phyloP scores from a whole-genome alignment of 2,888 invertebrate genomes.

The Nomada lathburiana region DNA sequence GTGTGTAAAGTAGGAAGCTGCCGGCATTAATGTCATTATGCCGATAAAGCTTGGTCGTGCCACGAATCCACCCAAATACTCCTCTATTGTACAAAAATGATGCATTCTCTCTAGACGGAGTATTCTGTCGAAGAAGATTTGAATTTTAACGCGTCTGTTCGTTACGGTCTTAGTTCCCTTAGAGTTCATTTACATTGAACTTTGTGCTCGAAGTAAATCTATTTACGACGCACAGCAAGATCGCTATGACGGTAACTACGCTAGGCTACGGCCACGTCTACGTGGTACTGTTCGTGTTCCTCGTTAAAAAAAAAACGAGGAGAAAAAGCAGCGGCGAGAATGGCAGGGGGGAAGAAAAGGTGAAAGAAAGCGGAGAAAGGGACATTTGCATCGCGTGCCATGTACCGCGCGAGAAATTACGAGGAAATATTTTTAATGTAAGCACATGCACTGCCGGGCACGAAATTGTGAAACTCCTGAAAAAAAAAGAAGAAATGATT shows the following conservation, averaged over 20 bases:
- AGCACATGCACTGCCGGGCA: slow-evolving; percentile 29
- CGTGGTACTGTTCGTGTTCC: slow-evolving; percentile 14
- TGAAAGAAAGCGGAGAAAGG: slow-evolving; percentile 8
- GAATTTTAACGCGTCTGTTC: background rate
- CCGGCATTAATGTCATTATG: background rate
- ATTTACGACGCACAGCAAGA: slow-evolving; percentile 41
- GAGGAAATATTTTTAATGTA: slow-evolving; percentile 42
- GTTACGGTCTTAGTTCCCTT: slow-evolving; percentile 22
- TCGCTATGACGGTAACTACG: slow-evolving; percentile 18
- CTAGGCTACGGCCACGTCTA: background rate
- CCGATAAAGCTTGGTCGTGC: background rate
- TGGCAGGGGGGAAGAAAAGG: background rate
- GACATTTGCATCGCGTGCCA: slow-evolving; percentile 31
- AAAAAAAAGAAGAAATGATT: slow-evolving; percentile 13
- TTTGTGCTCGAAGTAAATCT: slow-evolving; percentile 49
- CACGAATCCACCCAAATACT: background rate
- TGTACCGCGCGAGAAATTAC: slow-evolving; percentile 32
- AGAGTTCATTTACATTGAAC: slow-evolving; percentile 55
- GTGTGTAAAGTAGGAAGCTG: background rate
- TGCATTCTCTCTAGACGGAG: background rate
- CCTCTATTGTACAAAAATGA: background rate
- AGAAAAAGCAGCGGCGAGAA: background rate
- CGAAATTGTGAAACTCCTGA: slow-evolving; percentile 28
- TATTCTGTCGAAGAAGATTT: background rate
- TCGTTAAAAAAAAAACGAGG: slow-evolving; percentile 14